phyloP scores from a whole-genome alignment of 2,797 vertebrate species.

The Muraenolepis orangiensis region DNA sequence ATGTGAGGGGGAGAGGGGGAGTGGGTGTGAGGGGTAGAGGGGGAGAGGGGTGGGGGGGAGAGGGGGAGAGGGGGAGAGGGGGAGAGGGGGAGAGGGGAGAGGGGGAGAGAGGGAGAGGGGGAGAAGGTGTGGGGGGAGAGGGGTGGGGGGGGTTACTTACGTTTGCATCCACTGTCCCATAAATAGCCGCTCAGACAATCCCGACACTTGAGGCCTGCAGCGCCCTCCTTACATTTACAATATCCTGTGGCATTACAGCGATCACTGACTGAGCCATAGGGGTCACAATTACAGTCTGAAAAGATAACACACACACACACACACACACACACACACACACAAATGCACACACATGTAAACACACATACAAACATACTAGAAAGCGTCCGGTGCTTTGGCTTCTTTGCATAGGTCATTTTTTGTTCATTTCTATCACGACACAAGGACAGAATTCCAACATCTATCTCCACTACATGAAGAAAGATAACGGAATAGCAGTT shows the following conservation, averaged over 20 bases:
- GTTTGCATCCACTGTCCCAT: conserved; percentile 98
- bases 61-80: conserved; percentile 35
- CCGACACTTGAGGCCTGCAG: conserved; percentile 94
- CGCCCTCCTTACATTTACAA: conserved; percentile 98
- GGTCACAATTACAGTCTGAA: conserved; percentile 99
- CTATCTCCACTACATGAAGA: neutral
- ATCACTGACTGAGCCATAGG: conserved; percentile 92
- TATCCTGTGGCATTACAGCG: conserved; percentile 98
- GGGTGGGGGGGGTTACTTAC: conserved; percentile 86
- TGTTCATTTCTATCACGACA: neutral
- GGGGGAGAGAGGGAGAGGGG: conserved; percentile 14
- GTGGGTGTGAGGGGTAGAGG: too few species aligned
- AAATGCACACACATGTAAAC: conserved; percentile 69
- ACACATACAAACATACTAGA: conserved; percentile 71
- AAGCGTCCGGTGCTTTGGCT: conserved; percentile 67
- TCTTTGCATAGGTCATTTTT: conserved; percentile 20
- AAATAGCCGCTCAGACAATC: conserved; percentile 96
- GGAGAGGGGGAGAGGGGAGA: conserved; percentile 6
- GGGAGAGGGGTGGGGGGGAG: conserved; percentile 43
- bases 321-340: too few species aligned
- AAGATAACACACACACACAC: conserved; percentile 87
- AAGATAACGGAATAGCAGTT: neutral
- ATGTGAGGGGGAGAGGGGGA: too few species aligned
- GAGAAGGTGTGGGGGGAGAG: conserved; percentile 27
- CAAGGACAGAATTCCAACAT: neutral